phyloP scores from a whole-genome alignment of 35 echinoderm and acorn worm genomes.

The Heliocidaris tuberculata region DNA sequence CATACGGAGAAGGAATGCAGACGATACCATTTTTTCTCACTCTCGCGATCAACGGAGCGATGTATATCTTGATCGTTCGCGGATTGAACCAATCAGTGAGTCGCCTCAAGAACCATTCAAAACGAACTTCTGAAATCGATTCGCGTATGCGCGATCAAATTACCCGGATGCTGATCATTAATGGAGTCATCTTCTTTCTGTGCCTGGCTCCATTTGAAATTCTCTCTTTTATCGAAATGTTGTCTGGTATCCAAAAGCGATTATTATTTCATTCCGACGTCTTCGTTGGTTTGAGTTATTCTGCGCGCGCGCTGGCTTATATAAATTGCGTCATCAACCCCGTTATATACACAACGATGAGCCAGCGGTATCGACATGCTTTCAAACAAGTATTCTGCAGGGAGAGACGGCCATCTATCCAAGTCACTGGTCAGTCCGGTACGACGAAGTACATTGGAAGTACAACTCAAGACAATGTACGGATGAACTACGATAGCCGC shows the following conservation, averaged over 20 bases:
- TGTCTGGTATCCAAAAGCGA: constrained; percentile 4
- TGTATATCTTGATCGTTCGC: constrained; percentile 62
- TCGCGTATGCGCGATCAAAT: constrained; percentile 70
- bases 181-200: constrained; percentile 71
- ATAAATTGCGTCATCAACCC: constrained; percentile 80
- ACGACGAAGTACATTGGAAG: constrained; percentile 25
- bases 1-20: constrained; percentile 55
- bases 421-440: background rate
- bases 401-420: background rate
- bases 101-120: constrained; percentile 41
- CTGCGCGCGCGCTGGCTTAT: constrained; percentile 52
- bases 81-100: constrained; percentile 62
- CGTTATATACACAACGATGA: constrained; percentile 73
- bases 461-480: constrained; percentile 28
- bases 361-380: constrained; percentile 69
- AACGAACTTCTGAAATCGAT: constrained; percentile 50
- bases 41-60: constrained; percentile 38
- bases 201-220: constrained; percentile 81
- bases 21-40: constrained; percentile 58
- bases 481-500: background rate
- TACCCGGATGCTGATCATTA: constrained; percentile 71
- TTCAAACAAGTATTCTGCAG: constrained; percentile 57
- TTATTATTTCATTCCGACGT: background rate
- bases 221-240: constrained; percentile 51
- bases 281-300: background rate